Base-by-base conservation (phyloP, 2,797 vertebrate genomes). In the Myotis daubentonii region DNA sequence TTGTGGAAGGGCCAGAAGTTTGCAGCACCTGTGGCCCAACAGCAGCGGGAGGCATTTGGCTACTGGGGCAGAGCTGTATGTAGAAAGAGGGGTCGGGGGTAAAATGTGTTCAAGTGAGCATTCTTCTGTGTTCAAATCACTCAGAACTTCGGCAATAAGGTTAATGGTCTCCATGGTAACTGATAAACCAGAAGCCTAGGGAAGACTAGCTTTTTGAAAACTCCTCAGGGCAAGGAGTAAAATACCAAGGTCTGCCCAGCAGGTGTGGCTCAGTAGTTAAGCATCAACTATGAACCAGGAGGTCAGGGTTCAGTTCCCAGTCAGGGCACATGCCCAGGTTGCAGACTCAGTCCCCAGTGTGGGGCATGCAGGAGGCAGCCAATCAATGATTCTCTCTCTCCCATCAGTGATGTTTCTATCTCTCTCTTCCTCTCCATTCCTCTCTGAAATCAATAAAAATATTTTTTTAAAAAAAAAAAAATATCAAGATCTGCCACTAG, bases 91-190 rank as follows among this genome's bases (percentile, higher is more conserved):
- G 65, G 25, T 15, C 1, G 0, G 16, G 19, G 36, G n/a, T 30
- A 76, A 70, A 49, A 62, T 28, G 53, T 44, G 70, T 78, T 74
- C 81, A n/a, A 87, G 66, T 1, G 49, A 82, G 87, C 91, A 88
- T 74, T 94, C 94, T 82, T 82, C 51, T 93, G 44, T 71, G 60
- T 51, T 87, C 93, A 88, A 20, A 70, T 85, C 93, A 92, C 82
- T 89, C 30, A 91, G 70, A 91, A 78, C 86, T 86, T 94, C 89
- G 41, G 79, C 62, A 12, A 2, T 57, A 80, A 91, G 91, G 80
- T 89, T 51, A 89, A 86, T 49, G 75, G 83, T 97, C 80, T 47
- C 87, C 80, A 15, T 55, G 75, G 87, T 89, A 93, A 91, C 79
- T 2, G 36, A 60, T 70, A 85, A 95, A 30, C 92, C 25, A 0